Conservation (phyloP, 2,797 vertebrate genomes). For the Hippopotamyrus pictus region DNA sequence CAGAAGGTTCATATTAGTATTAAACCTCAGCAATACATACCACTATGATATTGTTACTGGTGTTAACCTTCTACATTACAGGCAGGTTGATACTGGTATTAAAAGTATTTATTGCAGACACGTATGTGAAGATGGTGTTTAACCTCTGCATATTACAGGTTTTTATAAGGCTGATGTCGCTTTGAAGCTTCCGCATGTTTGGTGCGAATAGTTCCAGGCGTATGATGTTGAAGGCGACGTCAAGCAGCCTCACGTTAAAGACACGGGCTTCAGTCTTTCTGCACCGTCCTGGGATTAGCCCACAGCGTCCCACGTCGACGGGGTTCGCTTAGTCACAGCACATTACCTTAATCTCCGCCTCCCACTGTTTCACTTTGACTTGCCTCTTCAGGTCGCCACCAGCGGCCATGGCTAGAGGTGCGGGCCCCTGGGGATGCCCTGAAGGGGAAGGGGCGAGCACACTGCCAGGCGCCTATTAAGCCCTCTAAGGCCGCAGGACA, state of each 20-base stretch:
- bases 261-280: background rate
- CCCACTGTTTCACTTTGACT: background rate
- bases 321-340: background rate
- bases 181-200: background rate
- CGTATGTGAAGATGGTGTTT: background rate
- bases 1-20: background rate
- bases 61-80: background rate
- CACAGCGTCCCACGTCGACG: background rate
- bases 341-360: background rate
- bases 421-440: background rate
- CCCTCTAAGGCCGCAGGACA: conserved; percentile 9
- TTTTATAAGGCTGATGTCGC: background rate
- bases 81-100: background rate
- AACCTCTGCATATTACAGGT: background rate
- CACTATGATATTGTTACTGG: background rate
- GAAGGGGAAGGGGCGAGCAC: background rate
- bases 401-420: background rate
- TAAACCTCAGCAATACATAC: background rate
- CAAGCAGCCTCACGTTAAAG: background rate
- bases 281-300: background rate
- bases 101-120: background rate
- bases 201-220: background rate
- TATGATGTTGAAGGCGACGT: background rate
- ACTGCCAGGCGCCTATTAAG: background rate
- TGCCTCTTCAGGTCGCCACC: background rate